These are phyloP conservation scores for Eulithis testata DNA, from an alignment of 2,888 invertebrate species.

Conservation along the genomic window DNA sequence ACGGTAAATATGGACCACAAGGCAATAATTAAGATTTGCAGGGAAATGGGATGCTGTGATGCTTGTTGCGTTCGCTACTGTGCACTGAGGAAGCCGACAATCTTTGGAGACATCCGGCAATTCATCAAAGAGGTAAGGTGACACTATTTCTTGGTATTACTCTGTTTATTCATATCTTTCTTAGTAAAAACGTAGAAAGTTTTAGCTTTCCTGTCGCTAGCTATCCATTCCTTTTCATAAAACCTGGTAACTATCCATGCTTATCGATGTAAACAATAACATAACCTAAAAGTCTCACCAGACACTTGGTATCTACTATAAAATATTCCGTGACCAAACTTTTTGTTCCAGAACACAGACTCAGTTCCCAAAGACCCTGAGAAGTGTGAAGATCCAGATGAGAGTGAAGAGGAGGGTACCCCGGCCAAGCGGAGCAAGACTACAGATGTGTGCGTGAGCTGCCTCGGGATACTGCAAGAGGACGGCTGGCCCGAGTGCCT, in stretches of 20 bases:
- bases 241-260: too few relatives aligned
- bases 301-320: background rate
- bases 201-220: background rate
- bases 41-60: conserved; percentile 86
- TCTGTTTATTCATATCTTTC: background rate
- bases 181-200: background rate
- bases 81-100: conserved; percentile 82
- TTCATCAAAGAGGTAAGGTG: conserved; percentile 78
- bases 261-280: background rate
- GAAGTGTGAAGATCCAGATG: conserved; percentile 8
- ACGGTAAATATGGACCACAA: conserved; percentile 70
- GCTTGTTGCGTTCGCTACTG: conserved; percentile 88
- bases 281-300: background rate
- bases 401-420: conserved; percentile 17
- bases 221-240: too few relatives aligned
- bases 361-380: background rate
- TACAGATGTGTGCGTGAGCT: conserved; percentile 86
- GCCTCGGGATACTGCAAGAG: conserved; percentile 89
- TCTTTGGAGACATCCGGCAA: conserved; percentile 80
- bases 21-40: conserved; percentile 77
- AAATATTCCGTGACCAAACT: too few relatives aligned
- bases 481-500: conserved; percentile 82
- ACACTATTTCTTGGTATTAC: background rate
- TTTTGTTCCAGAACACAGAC: conserved; percentile 20
- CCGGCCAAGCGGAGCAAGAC: conserved; percentile 73